phyloP scores from a whole-genome alignment of 2,888 invertebrate species.

The Bugula neritina region DNA sequence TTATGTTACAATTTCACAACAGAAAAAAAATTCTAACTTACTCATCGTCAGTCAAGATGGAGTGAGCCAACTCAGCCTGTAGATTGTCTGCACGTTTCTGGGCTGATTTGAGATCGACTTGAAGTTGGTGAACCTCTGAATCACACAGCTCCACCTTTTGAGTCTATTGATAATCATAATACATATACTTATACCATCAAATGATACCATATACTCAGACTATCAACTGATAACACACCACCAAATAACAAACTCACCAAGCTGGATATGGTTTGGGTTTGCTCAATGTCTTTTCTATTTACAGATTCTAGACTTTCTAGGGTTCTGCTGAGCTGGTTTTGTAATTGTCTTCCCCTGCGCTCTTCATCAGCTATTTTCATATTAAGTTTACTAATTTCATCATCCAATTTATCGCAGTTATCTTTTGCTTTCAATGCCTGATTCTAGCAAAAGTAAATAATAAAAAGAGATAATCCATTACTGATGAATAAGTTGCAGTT shows the following conservation, averaged over 20 bases:
- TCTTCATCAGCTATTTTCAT: neutral
- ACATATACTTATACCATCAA: neutral
- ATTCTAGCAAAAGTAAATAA: too few species aligned
- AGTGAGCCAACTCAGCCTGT: neutral
- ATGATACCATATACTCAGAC: too few species aligned
- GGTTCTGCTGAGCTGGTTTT: conserved; percentile 14
- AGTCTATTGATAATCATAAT: neutral
- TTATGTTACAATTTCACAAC: too few species aligned
- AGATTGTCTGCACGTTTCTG: conserved; percentile 24
- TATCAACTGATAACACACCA: neutral
- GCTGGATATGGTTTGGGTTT: conserved; percentile 3
- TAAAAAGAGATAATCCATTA: too few species aligned
- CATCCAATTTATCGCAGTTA: neutral
- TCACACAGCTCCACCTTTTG: conserved; percentile 8
- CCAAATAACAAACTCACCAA: neutral
- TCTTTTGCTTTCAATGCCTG: conserved; percentile 14
- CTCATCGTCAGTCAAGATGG: conserved; percentile 17
- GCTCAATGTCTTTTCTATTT: conserved; percentile 11
- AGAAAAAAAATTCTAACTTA: too few species aligned
- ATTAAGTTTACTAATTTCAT: neutral
- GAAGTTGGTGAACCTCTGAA: neutral
- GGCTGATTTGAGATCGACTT: conserved; percentile 11
- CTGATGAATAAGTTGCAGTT: too few species aligned
- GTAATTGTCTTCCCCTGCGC: conserved; percentile 22
- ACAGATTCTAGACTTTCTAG: neutral